phyloP scores from a whole-genome alignment of 1,140 invertebrate genomes.

The Brachionus angularis region DNA sequence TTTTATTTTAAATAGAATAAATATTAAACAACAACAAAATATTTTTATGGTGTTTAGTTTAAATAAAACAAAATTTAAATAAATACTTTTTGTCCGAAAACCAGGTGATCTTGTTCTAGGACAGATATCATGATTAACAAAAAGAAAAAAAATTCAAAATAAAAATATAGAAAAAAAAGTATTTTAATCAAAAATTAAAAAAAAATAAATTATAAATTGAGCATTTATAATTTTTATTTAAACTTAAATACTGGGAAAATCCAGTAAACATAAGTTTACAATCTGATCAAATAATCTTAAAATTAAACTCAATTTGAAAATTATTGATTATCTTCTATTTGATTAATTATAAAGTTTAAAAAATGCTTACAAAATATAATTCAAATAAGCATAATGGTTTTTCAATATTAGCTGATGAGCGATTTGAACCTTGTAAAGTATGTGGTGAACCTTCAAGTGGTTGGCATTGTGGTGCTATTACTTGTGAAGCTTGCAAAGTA shows the following conservation, averaged over 20 bases:
- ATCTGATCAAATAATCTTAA: too few species aligned
- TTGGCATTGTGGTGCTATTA: slow-evolving; percentile 57
- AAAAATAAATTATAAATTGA: slow-evolving; percentile 16
- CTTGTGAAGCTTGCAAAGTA: slow-evolving; percentile 60
- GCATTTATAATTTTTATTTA: slow-evolving; percentile 15
- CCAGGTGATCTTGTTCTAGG: slow-evolving; percentile 18
- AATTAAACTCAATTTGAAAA: too few species aligned
- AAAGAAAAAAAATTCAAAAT: too few species aligned
- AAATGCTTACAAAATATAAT: not conserved
- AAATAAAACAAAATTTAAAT: too few species aligned
- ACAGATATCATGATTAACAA: slow-evolving; percentile 33
- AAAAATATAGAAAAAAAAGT: slow-evolving; percentile 12
- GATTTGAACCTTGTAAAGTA: slow-evolving; percentile 51
- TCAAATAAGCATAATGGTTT: slow-evolving; percentile 8
- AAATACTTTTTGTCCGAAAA: slow-evolving; percentile 29
- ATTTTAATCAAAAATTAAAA: slow-evolving; percentile 17
- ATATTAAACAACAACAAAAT: too few species aligned
- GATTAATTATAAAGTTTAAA: not conserved
- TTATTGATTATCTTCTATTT: not conserved
- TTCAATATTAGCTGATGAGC: not conserved
- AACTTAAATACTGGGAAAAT: too few species aligned
- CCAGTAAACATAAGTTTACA: too few species aligned
- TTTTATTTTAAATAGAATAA: too few species aligned
- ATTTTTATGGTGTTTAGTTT: too few species aligned
- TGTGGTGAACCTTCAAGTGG: slow-evolving; percentile 56